Percentiles rank a stretch among this genome's conserved stretches.
Evolutionary conservation across 2,797 vertebrate genomes (phyloP).

Genomic region (Perodicticus potto): DNA sequence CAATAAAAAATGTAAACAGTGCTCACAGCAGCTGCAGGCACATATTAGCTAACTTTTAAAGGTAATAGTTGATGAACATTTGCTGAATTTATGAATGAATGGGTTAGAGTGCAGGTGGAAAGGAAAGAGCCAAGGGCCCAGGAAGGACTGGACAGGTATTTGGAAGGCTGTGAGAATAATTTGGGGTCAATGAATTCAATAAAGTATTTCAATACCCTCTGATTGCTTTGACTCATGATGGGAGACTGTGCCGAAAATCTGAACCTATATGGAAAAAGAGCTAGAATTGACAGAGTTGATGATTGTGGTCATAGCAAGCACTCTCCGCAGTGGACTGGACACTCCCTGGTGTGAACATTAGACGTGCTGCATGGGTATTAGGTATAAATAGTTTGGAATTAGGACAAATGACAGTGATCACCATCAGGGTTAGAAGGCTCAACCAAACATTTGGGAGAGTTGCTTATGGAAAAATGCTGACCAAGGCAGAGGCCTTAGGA

Average conservation of each 20-base stretch:
- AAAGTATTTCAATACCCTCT: not conserved
- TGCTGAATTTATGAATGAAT: slow-evolving; percentile 7
- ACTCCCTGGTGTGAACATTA: not conserved
- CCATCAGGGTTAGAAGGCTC: not conserved
- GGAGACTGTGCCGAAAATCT: not conserved
- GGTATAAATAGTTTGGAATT: not conserved
- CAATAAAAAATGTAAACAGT: not conserved
- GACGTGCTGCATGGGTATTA: not conserved
- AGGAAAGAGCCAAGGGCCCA: not conserved
- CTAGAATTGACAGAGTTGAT: not conserved
- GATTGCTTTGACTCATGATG: not conserved
- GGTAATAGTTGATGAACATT: not conserved
- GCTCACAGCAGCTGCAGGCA: not conserved
- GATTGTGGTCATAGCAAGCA: not conserved
- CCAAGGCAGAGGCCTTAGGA: not conserved
- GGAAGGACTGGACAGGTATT: not conserved
- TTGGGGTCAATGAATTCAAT: not conserved
- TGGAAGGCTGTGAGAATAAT: not conserved
- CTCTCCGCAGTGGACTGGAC: not conserved
- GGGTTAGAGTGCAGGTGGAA: not conserved
- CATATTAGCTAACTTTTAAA: not conserved
- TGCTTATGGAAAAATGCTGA: not conserved
- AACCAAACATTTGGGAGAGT: not conserved
- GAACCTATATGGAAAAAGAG: not conserved
- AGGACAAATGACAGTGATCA: slow-evolving; percentile 2